Evolutionary conservation across 2,113 vertebrate species (phyloP).

Genomic region (Eulemur macaco): DNA sequence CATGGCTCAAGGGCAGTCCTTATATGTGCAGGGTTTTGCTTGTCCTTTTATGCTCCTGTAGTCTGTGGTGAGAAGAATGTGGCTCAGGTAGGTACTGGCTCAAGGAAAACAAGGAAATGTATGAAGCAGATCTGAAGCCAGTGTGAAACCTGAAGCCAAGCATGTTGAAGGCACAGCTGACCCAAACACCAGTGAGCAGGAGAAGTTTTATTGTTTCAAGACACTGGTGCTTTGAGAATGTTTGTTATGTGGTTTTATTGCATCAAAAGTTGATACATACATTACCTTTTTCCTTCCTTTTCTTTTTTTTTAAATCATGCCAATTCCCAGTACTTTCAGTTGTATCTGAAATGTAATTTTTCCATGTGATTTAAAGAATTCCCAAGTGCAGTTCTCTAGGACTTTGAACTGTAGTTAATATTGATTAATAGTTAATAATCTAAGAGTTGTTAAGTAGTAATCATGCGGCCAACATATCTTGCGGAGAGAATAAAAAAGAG

Average conservation of each 20-base stretch:
- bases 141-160: background rate
- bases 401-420: background rate
- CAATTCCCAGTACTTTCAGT: background rate
- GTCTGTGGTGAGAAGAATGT: background rate
- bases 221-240: background rate
- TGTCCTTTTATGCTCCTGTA: background rate
- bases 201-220: background rate
- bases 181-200: background rate
- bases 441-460: background rate
- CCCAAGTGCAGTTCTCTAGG: background rate
- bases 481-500: background rate
- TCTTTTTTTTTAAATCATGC: background rate
- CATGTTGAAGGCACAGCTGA: background rate
- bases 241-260: background rate
- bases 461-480: background rate
- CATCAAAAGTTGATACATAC: background rate
- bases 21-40: background rate
- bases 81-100: background rate
- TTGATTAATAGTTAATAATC: background rate
- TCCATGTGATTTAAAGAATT: background rate
- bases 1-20: background rate
- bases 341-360: background rate
- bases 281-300: background rate
- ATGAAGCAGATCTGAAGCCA: background rate
- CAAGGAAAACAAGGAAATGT: background rate